phyloP scores from a whole-genome alignment of 2,797 vertebrate species.

The Eptatretus atami region DNA sequence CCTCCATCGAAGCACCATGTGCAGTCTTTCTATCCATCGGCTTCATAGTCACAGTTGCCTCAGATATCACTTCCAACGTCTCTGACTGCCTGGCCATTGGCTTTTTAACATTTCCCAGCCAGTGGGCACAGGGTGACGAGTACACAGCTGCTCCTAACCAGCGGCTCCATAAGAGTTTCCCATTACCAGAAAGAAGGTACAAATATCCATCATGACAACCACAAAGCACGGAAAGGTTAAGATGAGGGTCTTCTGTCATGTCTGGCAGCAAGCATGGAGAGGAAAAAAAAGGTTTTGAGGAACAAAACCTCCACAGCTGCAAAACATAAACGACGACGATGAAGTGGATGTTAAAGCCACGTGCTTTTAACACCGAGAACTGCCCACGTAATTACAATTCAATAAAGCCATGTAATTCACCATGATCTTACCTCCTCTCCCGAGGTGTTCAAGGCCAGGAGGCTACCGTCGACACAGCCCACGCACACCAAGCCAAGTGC shows the following conservation, averaged over 20 bases:
- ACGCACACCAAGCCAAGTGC: slow-evolving; percentile 20
- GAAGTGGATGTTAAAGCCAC: not conserved
- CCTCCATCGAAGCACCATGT: not conserved
- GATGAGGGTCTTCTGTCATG: slow-evolving; percentile 12
- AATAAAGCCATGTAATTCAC: slow-evolving; percentile 1
- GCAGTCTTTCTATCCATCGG: too few relatives aligned
- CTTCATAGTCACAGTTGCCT: too few relatives aligned
- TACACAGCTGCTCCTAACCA: slow-evolving; percentile 37
- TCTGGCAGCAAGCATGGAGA: slow-evolving; percentile 30
- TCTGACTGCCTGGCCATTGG: not conserved
- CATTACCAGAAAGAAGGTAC: slow-evolving; percentile 37
- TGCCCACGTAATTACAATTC: not conserved
- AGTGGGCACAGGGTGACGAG: slow-evolving; percentile 26
- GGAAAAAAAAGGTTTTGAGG: slow-evolving; percentile 53
- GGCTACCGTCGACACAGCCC: slow-evolving; percentile 51
- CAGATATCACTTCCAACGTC: too few relatives aligned
- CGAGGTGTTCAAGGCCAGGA: slow-evolving; percentile 27
- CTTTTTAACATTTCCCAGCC: not conserved
- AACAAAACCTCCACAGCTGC: slow-evolving; percentile 46
- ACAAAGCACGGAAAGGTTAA: slow-evolving; percentile 21
- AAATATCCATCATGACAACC: slow-evolving; percentile 50
- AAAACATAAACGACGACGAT: slow-evolving; percentile 7
- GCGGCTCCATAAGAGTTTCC: slow-evolving; percentile 42
- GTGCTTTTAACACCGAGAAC: not conserved
- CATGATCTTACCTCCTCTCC: slow-evolving; percentile 29